phyloP scores from a whole-genome alignment of 2,113 vertebrate species.

The Salvelinus namaycush region DNA sequence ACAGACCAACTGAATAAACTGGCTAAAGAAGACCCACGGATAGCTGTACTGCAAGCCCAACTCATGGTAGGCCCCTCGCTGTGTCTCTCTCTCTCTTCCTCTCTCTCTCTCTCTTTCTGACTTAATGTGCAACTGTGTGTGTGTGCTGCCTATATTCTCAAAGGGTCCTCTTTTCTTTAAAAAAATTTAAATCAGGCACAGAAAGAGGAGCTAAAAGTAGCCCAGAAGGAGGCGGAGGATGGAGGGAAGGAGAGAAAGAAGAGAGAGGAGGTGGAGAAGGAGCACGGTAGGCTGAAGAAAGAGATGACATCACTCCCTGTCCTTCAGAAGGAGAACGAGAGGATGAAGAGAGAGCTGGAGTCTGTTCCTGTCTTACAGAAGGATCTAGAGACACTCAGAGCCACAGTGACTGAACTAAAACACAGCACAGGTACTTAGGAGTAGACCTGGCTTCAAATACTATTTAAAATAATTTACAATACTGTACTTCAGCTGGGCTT shows the following conservation, averaged over 20 bases:
- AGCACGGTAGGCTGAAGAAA: constrained; percentile 71
- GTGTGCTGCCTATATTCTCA: constrained; percentile 27
- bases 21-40: constrained; percentile 80
- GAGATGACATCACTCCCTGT: constrained; percentile 63
- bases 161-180: constrained; percentile 8
- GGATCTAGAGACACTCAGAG: constrained; percentile 77
- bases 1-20: constrained; percentile 78
- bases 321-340: constrained; percentile 70
- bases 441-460: no score
- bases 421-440: constrained; percentile 36
- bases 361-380: constrained; percentile 69
- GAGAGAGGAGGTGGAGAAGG: constrained; percentile 64
- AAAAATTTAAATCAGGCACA: constrained; percentile 17
- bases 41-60: constrained; percentile 79
- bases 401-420: constrained; percentile 65
- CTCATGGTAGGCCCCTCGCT: constrained; percentile 76
- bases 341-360: constrained; percentile 69
- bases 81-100: constrained; percentile 11
- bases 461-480: not conserved
- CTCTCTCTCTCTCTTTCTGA: constrained; percentile 5
- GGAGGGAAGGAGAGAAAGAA: constrained; percentile 54
- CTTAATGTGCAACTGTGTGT: not conserved
- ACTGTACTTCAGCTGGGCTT: not conserved
- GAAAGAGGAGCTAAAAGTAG: constrained; percentile 59
- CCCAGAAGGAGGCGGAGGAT: constrained; percentile 53